Evolutionary conservation across 2,888 invertebrate species (phyloP).

Genomic region (Andrena praecox): DNA sequence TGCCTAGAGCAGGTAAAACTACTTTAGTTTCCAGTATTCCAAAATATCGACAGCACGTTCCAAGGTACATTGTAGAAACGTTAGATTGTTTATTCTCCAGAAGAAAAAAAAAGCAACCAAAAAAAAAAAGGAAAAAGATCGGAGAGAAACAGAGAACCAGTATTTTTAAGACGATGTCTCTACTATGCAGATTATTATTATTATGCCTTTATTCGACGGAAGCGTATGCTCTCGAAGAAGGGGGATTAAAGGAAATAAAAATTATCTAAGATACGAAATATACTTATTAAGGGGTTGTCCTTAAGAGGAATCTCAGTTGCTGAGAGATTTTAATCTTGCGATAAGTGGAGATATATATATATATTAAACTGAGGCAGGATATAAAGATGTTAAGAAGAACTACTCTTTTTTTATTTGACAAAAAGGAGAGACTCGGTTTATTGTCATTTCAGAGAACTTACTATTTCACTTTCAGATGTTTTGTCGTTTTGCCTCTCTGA

Average conservation of each 20-base stretch:
- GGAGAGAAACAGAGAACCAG: constrained; percentile 64
- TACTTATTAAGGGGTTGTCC: constrained; percentile 37
- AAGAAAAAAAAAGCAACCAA: constrained; percentile 31
- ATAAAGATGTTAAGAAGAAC: constrained; percentile 32
- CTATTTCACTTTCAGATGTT: constrained; percentile 65
- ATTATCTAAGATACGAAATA: constrained; percentile 40
- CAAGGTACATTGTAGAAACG: constrained; percentile 57
- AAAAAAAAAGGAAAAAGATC: neutral
- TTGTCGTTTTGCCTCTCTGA: constrained; percentile 2
- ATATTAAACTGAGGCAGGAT: constrained; percentile 20
- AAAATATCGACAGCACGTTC: constrained; percentile 59
- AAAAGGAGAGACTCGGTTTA: neutral
- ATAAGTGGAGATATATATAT: constrained; percentile 29
- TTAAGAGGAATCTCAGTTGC: constrained; percentile 54
- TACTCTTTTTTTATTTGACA: constrained; percentile 27
- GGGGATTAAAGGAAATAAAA: constrained; percentile 31
- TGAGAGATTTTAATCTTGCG: constrained; percentile 48
- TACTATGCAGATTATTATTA: constrained; percentile 64
- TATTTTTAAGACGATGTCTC: constrained; percentile 75
- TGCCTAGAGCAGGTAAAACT: constrained; percentile 27
- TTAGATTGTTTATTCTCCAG: constrained; percentile 61
- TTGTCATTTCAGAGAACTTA: constrained; percentile 29
- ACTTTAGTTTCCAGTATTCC: constrained; percentile 61
- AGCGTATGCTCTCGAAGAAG: constrained; percentile 43
- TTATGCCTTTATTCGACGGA: constrained; percentile 59